Base-by-base conservation (phyloP, 2,888 invertebrate genomes). In the Dicyrtomina minuta region DNA sequence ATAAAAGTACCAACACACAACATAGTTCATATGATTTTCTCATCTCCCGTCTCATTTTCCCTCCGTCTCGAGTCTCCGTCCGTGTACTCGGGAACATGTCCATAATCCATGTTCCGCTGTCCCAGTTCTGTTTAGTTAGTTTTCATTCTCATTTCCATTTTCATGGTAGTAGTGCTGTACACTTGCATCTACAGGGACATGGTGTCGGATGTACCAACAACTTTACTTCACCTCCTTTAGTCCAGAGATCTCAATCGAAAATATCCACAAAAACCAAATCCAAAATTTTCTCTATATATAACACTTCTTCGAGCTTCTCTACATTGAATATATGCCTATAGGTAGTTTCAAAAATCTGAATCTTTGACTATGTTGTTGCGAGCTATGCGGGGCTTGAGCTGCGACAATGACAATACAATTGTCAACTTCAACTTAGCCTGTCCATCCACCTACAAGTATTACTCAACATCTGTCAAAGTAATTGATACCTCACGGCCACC, bases 381-480 rank as follows among this genome's bases (percentile, higher is more conserved):
- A n/a, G n/a, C n/a, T n/a, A n/a, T n/a, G n/a, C n/a, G n/a, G n/a
- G n/a, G 33, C 33, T 33, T 33, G 33, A 33, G 33, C n/a, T n/a
- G n/a, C 33, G 33, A 33, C 33, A 33, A 33, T 33, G 33, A 33
- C 33, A 33, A 58, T 20, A 58, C n/a, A 58, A 58, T 58, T 20
- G 39, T 58, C 58, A 58, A 58, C 60, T 60, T 20, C 43, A 43
- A 22, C 44, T 22, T 61, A 39, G 53, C 20, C 8, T 20, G n/a
- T 20, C 43, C 66, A 8, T 43, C 56, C 66, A 20, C 22, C 66
- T 1, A 27, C 24, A 33, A 41, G 33, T 49, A 67, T 67, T 67
- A 67, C 67, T 67, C 67, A 67, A 67, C 67, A 77, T 76, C 77
- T 78, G 78, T 77, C 77, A 77, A 74, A 74, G 75, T 78, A 78